Evolutionary conservation across 2,888 invertebrate species (phyloP).

Genomic region (Eulithis testata): DNA sequence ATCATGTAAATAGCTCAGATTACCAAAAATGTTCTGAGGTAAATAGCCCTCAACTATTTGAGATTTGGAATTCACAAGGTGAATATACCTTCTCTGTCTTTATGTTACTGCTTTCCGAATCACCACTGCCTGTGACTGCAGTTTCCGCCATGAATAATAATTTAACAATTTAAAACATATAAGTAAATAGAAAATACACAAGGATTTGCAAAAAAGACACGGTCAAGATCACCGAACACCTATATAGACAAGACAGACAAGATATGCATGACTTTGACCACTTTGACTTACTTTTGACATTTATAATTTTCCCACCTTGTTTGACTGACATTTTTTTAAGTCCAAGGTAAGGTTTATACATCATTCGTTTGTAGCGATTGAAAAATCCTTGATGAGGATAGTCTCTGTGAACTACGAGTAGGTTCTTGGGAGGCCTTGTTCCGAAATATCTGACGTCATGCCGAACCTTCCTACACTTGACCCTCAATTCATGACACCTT

Average conservation of each 20-base stretch:
- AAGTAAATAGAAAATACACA: not conserved
- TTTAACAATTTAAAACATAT: not conserved
- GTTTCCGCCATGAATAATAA: slow-evolving; percentile 5
- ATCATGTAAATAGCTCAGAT: not conserved
- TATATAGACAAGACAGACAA: too few relatives aligned
- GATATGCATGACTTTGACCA: not conserved
- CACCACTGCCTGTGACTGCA: slow-evolving; percentile 2
- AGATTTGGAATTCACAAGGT: too few relatives aligned
- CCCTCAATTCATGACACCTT: slow-evolving; percentile 18
- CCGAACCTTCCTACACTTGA: not conserved
- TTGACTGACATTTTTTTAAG: too few relatives aligned
- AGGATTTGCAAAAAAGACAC: not conserved
- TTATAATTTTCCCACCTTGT: too few relatives aligned
- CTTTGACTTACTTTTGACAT: too few relatives aligned
- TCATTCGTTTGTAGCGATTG: too few relatives aligned
- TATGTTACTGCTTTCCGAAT: not conserved
- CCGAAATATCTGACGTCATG: not conserved
- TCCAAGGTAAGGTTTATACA: too few relatives aligned
- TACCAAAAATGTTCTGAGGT: too few relatives aligned
- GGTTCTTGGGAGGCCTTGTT: not conserved
- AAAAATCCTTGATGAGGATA: too few relatives aligned
- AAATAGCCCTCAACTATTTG: too few relatives aligned
- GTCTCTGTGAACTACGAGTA: too few relatives aligned
- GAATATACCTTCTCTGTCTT: slow-evolving; percentile 5
- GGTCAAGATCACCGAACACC: too few relatives aligned